Evolutionary conservation across 2,113 vertebrate genomes (phyloP).

Genomic region (Equus quagga): DNA sequence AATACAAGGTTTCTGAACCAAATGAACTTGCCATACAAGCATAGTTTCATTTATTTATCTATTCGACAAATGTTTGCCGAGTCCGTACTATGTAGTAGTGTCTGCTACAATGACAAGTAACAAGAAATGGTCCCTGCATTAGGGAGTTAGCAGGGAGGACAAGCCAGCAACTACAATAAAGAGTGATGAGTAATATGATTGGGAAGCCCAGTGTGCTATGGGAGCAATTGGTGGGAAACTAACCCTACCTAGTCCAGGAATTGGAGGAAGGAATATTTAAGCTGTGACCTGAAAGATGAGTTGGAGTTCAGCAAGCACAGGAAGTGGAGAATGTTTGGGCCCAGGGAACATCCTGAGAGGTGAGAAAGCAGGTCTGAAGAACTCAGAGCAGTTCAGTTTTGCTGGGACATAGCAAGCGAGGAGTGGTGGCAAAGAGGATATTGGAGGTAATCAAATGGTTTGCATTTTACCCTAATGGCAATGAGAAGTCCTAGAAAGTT

Average conservation of each 20-base stretch:
- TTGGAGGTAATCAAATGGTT: background rate
- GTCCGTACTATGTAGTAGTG: background rate
- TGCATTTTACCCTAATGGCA: background rate
- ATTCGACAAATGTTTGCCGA: background rate
- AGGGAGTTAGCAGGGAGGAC: background rate
- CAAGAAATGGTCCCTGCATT: background rate
- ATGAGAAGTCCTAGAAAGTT: background rate
- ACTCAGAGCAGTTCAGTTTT: background rate
- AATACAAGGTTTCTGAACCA: conserved; percentile 46
- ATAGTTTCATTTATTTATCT: background rate
- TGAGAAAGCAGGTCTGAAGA: background rate
- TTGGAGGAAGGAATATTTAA: background rate
- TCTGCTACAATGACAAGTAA: background rate
- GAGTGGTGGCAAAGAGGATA: background rate
- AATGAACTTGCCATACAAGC: background rate
- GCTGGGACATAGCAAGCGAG: background rate
- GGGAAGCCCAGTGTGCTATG: background rate
- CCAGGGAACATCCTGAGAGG: background rate
- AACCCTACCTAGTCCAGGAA: background rate
- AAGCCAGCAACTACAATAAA: background rate
- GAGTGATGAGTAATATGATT: background rate
- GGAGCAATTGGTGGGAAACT: too few relatives aligned
- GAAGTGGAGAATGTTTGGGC: background rate
- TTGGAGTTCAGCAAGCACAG: background rate
- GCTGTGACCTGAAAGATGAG: background rate